Conservation (phyloP, 2,888 invertebrate species). For the Eupithecia inturbata region DNA sequence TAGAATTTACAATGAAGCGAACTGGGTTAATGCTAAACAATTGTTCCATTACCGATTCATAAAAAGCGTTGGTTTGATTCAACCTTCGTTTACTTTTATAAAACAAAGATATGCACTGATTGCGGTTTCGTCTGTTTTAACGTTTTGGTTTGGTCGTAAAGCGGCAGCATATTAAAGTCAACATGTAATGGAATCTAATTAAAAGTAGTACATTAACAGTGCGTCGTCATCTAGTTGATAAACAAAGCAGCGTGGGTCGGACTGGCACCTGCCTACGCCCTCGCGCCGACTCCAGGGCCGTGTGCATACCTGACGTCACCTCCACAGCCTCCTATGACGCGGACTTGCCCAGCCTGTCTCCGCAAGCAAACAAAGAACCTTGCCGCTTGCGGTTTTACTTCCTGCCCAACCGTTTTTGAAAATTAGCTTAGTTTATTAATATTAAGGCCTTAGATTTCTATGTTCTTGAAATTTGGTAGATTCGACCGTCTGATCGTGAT, state of each 20-base stretch:
- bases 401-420: conserved; percentile 15
- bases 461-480: conserved; percentile 9
- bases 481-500: conserved; percentile 20
- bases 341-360: conserved; percentile 58
- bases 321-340: conserved; percentile 67
- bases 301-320: conserved; percentile 79
- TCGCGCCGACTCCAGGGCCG: conserved; percentile 74
- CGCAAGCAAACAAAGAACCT: conserved; percentile 50
- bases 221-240: conserved; percentile 54
- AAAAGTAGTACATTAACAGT: conserved; percentile 43
- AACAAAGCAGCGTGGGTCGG: conserved; percentile 67
- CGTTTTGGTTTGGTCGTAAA: conserved; percentile 45
- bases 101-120: conserved; percentile 38
- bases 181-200: conserved; percentile 45
- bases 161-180: conserved; percentile 36
- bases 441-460: background rate
- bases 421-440: background rate
- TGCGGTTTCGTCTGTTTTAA: conserved; percentile 45
- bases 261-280: conserved; percentile 69
- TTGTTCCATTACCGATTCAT: conserved; percentile 25
- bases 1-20: conserved; percentile 24
- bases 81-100: conserved; percentile 32
- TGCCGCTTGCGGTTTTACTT: conserved; percentile 37
- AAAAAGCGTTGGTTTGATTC: conserved; percentile 28
- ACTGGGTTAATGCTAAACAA: conserved; percentile 24